phyloP scores from a whole-genome alignment of 1,140 invertebrate genomes.

The Calycopis cecrops region DNA sequence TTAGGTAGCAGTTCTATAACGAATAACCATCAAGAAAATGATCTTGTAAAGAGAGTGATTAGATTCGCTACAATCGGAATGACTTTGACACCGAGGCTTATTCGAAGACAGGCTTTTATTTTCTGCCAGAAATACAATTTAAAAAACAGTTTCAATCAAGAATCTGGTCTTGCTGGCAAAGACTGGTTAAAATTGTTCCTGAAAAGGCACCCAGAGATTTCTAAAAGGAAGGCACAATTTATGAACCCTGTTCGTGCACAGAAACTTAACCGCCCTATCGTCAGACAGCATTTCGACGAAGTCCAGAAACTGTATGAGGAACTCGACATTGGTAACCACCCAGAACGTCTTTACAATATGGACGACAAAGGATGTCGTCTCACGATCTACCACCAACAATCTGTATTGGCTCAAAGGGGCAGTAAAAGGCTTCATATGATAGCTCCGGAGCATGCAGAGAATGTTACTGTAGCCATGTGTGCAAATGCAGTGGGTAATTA shows the following conservation, averaged over 20 bases:
- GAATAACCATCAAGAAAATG: slow-evolving; percentile 29
- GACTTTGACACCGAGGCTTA: slow-evolving; percentile 32
- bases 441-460: slow-evolving; percentile 54
- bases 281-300: slow-evolving; percentile 41
- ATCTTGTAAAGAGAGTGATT: slow-evolving; percentile 32
- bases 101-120: slow-evolving; percentile 29
- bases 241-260: slow-evolving; percentile 54
- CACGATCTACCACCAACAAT: slow-evolving; percentile 44
- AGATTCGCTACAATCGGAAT: slow-evolving; percentile 32
- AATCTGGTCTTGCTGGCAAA: slow-evolving; percentile 19
- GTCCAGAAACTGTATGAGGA: slow-evolving; percentile 35
- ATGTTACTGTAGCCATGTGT: slow-evolving; percentile 57
- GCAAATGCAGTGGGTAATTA: slow-evolving; percentile 37
- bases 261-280: slow-evolving; percentile 50
- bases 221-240: slow-evolving; percentile 42
- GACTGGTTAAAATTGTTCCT: slow-evolving; percentile 22
- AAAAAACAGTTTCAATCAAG: slow-evolving; percentile 25
- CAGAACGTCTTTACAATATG: slow-evolving; percentile 49
- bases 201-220: slow-evolving; percentile 27
- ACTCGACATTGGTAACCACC: slow-evolving; percentile 34
- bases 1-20: slow-evolving; percentile 33
- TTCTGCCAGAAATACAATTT: slow-evolving; percentile 30
- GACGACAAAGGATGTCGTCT: slow-evolving; percentile 58
- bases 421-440: slow-evolving; percentile 45
- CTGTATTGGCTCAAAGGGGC: slow-evolving; percentile 47